Evolutionary conservation across 1,140 invertebrate genomes (phyloP).

Genomic region (Cyphomyrmex costatus): DNA sequence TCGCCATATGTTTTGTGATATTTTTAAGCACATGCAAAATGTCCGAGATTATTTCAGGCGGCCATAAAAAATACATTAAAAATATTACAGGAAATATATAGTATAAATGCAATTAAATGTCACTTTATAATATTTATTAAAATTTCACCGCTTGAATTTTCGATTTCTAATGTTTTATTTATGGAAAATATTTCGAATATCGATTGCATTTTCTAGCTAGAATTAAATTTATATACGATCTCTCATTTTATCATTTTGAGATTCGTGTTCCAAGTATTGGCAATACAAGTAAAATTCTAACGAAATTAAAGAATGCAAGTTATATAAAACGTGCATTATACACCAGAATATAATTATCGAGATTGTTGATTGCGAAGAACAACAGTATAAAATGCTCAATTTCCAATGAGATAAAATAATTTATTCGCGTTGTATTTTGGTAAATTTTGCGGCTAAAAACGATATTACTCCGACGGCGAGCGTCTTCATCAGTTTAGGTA

Average conservation of each 20-base stretch:
- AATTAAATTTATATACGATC: not conserved
- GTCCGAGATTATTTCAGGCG: not conserved
- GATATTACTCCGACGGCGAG: not conserved
- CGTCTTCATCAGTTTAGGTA: constrained; percentile 57
- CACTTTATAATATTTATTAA: not conserved
- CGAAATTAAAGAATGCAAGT: not conserved
- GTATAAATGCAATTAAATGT: not conserved
- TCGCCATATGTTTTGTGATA: not conserved
- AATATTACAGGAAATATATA: not conserved
- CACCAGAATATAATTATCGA: not conserved
- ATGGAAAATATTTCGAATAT: too few species aligned
- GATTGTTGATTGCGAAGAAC: not conserved
- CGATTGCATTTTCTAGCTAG: not conserved
- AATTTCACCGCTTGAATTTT: not conserved
- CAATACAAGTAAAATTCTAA: not conserved
- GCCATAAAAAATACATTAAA: not conserved
- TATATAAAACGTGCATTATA: not conserved
- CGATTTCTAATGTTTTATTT: not conserved
- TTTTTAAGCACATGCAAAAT: not conserved
- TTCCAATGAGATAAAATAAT: not conserved
- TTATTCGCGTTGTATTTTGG: constrained; percentile 24
- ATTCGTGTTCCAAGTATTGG: not conserved
- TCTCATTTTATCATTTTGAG: not conserved
- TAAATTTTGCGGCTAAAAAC: constrained; percentile 20
- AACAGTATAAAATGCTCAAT: constrained; percentile 1